These are phyloP conservation scores for Perdita meconis DNA, from an alignment of 2,888 invertebrate genomes.

Conservation along the genomic window DNA sequence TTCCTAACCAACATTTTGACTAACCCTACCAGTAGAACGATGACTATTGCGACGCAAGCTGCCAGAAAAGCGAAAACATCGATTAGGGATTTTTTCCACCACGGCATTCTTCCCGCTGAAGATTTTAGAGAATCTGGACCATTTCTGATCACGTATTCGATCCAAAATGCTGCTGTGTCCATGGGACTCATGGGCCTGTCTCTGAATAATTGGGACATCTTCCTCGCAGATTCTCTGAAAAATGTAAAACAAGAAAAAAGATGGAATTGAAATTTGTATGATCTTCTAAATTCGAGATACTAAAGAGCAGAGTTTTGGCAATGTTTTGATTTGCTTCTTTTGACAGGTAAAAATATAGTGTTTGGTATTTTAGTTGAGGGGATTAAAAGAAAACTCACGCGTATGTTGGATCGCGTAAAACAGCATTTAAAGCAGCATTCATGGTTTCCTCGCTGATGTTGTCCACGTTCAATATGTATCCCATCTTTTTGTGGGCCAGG, in stretches of 20 bases:
- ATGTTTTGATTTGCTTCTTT: too few species aligned
- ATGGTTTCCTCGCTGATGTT: slow-evolving; percentile 67
- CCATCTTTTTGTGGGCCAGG: slow-evolving; percentile 68
- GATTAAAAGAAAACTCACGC: slow-evolving; percentile 45
- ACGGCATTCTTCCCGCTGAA: slow-evolving; percentile 65
- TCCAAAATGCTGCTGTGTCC: slow-evolving; percentile 75
- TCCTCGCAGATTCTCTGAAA: slow-evolving; percentile 63
- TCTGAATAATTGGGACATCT: slow-evolving; percentile 63
- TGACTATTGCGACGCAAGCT: neutral
- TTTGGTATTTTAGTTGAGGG: slow-evolving; percentile 3
- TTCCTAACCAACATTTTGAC: neutral
- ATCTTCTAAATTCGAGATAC: too few species aligned
- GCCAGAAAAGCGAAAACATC: slow-evolving; percentile 70
- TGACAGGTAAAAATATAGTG: neutral
- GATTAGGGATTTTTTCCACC: slow-evolving; percentile 74
- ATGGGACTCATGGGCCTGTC: slow-evolving; percentile 75
- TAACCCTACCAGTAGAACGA: neutral
- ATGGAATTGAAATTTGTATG: too few species aligned
- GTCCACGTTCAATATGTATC: slow-evolving; percentile 57
- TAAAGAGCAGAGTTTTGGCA: too few species aligned
- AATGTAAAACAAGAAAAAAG: too few species aligned
- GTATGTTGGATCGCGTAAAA: slow-evolving; percentile 71
- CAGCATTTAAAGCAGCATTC: slow-evolving; percentile 66
- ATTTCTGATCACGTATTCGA: slow-evolving; percentile 77
- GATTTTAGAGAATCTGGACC: slow-evolving; percentile 72